Percentiles rank a stretch among this genome's conserved stretches.
Conservation (phyloP, 2,113 vertebrate genomes). For the Tapirus terrestris region DNA sequence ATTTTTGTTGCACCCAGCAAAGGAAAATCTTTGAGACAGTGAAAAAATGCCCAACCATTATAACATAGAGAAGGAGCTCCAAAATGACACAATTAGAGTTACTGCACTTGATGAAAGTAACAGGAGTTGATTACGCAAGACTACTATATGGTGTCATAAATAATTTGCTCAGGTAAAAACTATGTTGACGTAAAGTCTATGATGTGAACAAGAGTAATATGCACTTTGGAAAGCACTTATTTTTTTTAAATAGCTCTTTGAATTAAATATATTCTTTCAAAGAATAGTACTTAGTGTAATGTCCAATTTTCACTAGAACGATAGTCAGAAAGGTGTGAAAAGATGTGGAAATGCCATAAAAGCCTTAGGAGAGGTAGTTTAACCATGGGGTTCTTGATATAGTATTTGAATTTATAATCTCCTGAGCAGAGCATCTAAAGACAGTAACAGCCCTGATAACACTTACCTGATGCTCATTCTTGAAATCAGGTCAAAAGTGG, state of each 20-base stretch:
- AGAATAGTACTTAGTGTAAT: neutral
- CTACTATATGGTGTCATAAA: neutral
- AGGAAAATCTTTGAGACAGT: slow-evolving; percentile 7
- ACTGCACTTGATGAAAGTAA: neutral
- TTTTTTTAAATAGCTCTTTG: neutral
- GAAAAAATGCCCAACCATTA: neutral
- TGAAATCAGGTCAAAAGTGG: slow-evolving; percentile 95
- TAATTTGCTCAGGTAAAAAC: slow-evolving; percentile 34
- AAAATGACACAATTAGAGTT: neutral
- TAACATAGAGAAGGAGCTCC: neutral
- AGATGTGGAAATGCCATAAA: neutral
- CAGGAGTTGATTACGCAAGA: neutral
- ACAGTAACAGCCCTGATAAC: neutral
- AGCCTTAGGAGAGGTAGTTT: neutral
- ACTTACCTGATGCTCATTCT: slow-evolving; percentile 99
- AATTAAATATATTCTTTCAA: slow-evolving; percentile 36
- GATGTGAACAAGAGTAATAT: neutral
- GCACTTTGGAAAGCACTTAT: slow-evolving; percentile 15
- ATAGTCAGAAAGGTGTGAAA: neutral
- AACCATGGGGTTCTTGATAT: neutral
- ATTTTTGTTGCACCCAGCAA: neutral
- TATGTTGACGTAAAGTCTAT: neutral
- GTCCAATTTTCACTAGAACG: neutral
- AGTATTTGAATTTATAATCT: neutral
- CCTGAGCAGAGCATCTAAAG: neutral